phyloP scores from a whole-genome alignment of 2,113 vertebrate genomes.

The Thalassoma bifasciatum region DNA sequence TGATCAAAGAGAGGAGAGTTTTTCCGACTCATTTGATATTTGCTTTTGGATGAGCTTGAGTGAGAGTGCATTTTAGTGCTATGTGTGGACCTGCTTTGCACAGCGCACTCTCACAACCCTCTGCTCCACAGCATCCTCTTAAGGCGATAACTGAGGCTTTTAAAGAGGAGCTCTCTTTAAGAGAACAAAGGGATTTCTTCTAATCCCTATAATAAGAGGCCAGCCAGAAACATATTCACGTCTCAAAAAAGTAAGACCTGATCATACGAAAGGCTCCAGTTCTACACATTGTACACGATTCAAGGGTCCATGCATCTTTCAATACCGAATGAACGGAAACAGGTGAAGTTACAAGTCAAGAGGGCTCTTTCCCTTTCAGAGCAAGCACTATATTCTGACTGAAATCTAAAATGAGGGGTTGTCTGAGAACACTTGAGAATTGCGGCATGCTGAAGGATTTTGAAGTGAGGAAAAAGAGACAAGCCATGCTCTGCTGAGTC shows the following conservation, averaged over 20 bases:
- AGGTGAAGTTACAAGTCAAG: constrained; percentile 2
- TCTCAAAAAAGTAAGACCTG: constrained; percentile 28
- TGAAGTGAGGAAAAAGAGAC: constrained; percentile 42
- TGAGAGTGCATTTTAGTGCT: constrained; percentile 26
- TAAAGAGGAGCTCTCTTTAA: constrained; percentile 36
- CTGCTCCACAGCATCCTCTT: constrained; percentile 43
- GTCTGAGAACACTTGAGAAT: constrained; percentile 39
- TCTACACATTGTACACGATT: constrained; percentile 42
- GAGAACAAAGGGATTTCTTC: constrained; percentile 54
- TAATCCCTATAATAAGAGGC: constrained; percentile 64
- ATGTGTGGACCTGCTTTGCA: background rate
- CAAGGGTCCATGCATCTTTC: constrained; percentile 7
- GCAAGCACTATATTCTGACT: background rate
- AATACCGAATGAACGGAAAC: constrained; percentile 16
- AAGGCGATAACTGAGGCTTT: constrained; percentile 39
- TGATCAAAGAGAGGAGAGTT: constrained; percentile 4
- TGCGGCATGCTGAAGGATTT: constrained; percentile 32
- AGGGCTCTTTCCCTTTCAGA: background rate
- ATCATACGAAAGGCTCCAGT: constrained; percentile 35
- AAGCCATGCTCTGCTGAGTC: constrained; percentile 70
- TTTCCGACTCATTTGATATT: constrained; percentile 31
- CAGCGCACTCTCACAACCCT: background rate
- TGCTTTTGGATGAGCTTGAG: constrained; percentile 48
- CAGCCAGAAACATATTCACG: constrained; percentile 19
- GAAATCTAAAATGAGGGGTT: constrained; percentile 24